Percentiles rank a stretch among this genome's conserved stretches.
Conservation (phyloP, 1,140 invertebrate species). For the Cryptotermes secundus region DNA sequence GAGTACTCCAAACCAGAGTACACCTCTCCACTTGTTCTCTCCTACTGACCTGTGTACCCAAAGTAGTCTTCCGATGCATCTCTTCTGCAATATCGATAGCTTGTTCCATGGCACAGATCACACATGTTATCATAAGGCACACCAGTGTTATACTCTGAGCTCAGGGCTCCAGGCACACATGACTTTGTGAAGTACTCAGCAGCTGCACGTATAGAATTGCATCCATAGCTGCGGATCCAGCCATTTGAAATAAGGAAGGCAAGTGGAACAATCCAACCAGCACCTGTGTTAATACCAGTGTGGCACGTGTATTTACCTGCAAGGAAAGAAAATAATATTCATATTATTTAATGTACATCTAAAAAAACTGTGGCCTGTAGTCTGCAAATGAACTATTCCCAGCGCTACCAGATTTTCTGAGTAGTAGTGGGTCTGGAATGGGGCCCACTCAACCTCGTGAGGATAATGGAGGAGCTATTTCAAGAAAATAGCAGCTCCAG, state of each 20-base stretch:
- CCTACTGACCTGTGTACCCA: constrained; percentile 70
- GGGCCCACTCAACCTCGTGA: no score
- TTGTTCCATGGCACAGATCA: constrained; percentile 88
- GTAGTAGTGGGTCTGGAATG: no score
- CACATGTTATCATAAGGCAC: constrained; percentile 89
- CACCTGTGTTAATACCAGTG: constrained; percentile 86
- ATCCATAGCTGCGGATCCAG: constrained; percentile 89
- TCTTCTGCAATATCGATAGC: constrained; percentile 72
- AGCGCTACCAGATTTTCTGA: no score
- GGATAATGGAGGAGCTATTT: no score
- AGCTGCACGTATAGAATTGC: constrained; percentile 83
- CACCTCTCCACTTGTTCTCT: not conserved
- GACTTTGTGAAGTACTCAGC: constrained; percentile 91
- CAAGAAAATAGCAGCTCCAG: no score
- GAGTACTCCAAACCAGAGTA: not conserved
- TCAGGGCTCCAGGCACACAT: constrained; percentile 86
- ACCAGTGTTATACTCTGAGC: constrained; percentile 76
- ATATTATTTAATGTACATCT: no score
- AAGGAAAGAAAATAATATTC: constrained; percentile 33
- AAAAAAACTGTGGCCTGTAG: no score
- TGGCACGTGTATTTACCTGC: constrained; percentile 84
- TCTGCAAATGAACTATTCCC: no score
- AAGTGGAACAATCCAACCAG: constrained; percentile 94
- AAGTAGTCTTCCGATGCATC: constrained; percentile 88
- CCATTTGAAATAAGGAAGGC: constrained; percentile 91